Percentiles rank a stretch among this genome's conserved stretches.
Evolutionary conservation across 2,888 invertebrate genomes (phyloP).

Genomic region (Volucella bombylans): DNA sequence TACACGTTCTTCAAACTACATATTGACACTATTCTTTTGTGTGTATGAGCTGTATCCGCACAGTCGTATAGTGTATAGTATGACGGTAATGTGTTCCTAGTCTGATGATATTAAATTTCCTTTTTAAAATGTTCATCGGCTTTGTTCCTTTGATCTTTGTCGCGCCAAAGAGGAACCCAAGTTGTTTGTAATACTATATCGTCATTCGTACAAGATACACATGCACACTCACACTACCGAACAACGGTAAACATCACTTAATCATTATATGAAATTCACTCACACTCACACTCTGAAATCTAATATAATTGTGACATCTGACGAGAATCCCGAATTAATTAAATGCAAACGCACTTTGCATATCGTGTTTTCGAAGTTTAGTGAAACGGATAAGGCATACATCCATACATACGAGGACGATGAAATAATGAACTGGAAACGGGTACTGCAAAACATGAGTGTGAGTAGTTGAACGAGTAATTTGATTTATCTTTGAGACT

Average conservation of each 20-base stretch:
- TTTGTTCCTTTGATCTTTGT: conserved; percentile 65
- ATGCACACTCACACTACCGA: background rate
- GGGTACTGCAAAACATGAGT: background rate
- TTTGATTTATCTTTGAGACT: conserved; percentile 24
- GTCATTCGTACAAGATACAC: conserved; percentile 23
- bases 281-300: background rate
- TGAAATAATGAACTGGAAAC: background rate
- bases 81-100: conserved; percentile 31
- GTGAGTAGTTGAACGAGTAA: conserved; percentile 31
- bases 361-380: background rate
- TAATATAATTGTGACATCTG: conserved; percentile 39
- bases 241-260: conserved; percentile 29
- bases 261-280: conserved; percentile 13
- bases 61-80: too few relatives aligned
- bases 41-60: background rate
- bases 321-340: conserved; percentile 20
- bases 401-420: conserved; percentile 1
- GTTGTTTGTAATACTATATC: conserved; percentile 57
- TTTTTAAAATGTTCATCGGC: conserved; percentile 59
- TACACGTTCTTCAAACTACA: conserved; percentile 41
- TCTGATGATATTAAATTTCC: conserved; percentile 52
- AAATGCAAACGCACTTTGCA: conserved; percentile 24
- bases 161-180: conserved; percentile 48
- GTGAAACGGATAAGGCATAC: conserved; percentile 11
- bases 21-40: background rate